These are phyloP conservation scores for Brachyhypopomus gauderio DNA, from an alignment of 2,113 vertebrate species.

Conservation along the genomic window DNA sequence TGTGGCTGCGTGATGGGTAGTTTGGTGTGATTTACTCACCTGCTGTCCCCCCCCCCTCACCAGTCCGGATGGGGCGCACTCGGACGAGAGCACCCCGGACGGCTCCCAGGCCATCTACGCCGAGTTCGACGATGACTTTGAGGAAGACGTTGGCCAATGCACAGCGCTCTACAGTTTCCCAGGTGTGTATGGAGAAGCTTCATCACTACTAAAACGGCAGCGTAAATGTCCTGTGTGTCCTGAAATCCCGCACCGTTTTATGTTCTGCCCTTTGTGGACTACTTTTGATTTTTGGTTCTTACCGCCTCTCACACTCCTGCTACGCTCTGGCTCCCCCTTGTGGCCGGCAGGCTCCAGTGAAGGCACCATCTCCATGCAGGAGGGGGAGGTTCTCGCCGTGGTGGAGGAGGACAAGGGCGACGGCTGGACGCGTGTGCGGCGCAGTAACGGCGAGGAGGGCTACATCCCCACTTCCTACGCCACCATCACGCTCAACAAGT, in stretches of 20 bases:
- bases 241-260: no score
- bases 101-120: slow-evolving; percentile 82
- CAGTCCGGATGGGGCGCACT: slow-evolving; percentile 80
- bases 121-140: slow-evolving; percentile 88
- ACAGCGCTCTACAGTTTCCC: slow-evolving; percentile 89
- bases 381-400: slow-evolving; percentile 83
- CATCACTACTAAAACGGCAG: no score
- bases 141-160: slow-evolving; percentile 85
- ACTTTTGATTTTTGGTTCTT: no score
- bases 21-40: neutral
- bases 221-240: no score
- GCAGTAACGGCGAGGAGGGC: slow-evolving; percentile 84
- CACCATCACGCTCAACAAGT: slow-evolving; percentile 76
- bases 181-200: slow-evolving; percentile 64
- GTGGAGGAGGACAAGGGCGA: slow-evolving; percentile 90
- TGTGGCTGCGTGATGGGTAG: no score
- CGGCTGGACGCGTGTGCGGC: slow-evolving; percentile 86
- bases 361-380: slow-evolving; percentile 86
- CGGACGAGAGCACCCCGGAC: slow-evolving; percentile 78
- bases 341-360: slow-evolving; percentile 81
- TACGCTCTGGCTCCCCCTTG: neutral
- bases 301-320: no score
- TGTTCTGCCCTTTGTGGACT: no score
- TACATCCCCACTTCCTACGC: slow-evolving; percentile 91
- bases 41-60: neutral